Evolutionary conservation across 2,888 invertebrate genomes (phyloP), one percentile per base, ranked within the genome.

Genomic region (Mechanitis messenoides): DNA sequence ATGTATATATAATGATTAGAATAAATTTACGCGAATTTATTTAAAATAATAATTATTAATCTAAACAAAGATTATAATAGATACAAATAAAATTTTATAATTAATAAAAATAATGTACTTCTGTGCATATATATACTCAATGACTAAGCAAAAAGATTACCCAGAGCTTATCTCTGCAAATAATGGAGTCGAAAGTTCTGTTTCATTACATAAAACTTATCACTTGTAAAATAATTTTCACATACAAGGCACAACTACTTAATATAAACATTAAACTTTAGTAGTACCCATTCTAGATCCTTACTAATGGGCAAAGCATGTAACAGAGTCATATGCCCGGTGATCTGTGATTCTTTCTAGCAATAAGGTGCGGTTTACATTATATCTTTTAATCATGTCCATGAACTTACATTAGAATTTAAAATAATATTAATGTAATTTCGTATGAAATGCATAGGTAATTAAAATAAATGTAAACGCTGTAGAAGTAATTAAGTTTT

Each of bases 241-340:
- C 70, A 69, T 68, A 67, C 71, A 69, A 64, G 65, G 61, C 66
- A 67, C 68, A 66, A 69, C 69, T 72, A 71, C 72, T 73, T 74
- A 77, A 84, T 81, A 84, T 87, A 87, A 87, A 87, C 85, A 86
- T 87, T 81, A 79, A 83, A 83, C 77, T 86, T 88, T 82, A 89
- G 73, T 79, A 70, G 72, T 68, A 69, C 73, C 77, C 76, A 75
- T 81, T 80, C 78, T 71, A 70, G 71, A 73, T 71, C 69, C 71
- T 70, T 75, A 79, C 87, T 91, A 91, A 91, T 91, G 90, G 90
- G 79, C 73, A 85, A 91, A 90, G 77, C 90, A 77, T 91, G 91
- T 85, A 77, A 76, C 81, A 76, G 75, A 78, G 78, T 79, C 74
- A 70, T 72, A 71, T 70, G 70, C 69, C 72, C 71, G 69, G 72